phyloP scores from a whole-genome alignment of 2,888 invertebrate genomes.

The Phlogophora meticulosa region DNA sequence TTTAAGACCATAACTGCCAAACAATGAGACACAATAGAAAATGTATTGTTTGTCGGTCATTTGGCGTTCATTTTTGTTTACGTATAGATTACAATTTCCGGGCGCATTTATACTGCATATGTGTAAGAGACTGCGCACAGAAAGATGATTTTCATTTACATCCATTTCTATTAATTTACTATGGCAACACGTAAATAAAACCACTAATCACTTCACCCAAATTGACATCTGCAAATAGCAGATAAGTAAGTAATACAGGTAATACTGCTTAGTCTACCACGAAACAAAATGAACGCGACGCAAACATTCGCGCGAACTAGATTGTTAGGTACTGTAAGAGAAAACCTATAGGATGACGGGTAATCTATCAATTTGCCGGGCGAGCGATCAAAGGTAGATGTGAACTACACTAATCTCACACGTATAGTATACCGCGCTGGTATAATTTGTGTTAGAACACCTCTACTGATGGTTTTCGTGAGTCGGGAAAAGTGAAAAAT shows the following conservation, averaged over 20 bases:
- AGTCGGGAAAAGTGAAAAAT: neutral
- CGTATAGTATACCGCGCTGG: conserved; percentile 48
- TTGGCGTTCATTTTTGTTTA: too few species aligned
- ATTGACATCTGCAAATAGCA: conserved; percentile 35
- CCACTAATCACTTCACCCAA: conserved; percentile 3
- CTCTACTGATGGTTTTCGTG: conserved; percentile 43
- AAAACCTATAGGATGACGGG: conserved; percentile 50
- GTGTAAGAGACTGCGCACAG: too few species aligned
- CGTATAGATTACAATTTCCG: too few species aligned
- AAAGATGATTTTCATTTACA: too few species aligned
- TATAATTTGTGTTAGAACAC: conserved; percentile 59
- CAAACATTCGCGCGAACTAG: conserved; percentile 32
- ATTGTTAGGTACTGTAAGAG: conserved; percentile 55
- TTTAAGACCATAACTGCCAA: too few species aligned
- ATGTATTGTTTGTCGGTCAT: too few species aligned
- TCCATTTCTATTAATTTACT: too few species aligned
- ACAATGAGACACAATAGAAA: too few species aligned
- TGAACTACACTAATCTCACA: conserved; percentile 66
- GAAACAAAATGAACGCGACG: conserved; percentile 39
- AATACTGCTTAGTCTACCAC: conserved; percentile 13
- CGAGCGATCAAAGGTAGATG: conserved; percentile 78
- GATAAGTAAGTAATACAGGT: conserved; percentile 29
- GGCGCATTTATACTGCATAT: too few species aligned
- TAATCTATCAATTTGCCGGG: conserved; percentile 78
- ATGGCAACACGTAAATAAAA: neutral